phyloP scores from a whole-genome alignment of 2,113 vertebrate genomes.

The Furnarius figulus region DNA sequence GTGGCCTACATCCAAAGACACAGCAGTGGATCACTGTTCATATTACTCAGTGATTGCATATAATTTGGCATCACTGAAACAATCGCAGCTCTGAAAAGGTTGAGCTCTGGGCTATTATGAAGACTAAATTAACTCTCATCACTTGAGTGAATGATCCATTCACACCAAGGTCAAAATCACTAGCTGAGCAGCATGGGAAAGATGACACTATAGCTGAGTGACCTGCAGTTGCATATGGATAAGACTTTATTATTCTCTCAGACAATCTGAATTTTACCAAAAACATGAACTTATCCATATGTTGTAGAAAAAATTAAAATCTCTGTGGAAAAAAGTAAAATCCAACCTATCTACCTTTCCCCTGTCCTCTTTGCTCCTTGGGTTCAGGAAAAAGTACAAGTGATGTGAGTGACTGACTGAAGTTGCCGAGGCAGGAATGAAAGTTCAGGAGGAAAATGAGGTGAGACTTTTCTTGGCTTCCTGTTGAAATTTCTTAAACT shows the following conservation, averaged over 20 bases:
- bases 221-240: neutral
- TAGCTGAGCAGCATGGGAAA: constrained; percentile 6
- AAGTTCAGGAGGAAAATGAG: neutral
- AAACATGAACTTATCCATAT: neutral
- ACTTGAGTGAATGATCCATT: constrained; percentile 60
- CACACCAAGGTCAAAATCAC: constrained; percentile 58
- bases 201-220: neutral
- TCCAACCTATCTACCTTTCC: neutral
- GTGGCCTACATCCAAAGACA: constrained; percentile 31
- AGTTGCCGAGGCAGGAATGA: neutral
- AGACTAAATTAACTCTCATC: constrained; percentile 64
- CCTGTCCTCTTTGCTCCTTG: neutral
- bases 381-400: neutral
- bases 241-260: neutral
- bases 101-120: constrained; percentile 48
- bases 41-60: constrained; percentile 53
- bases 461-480: neutral
- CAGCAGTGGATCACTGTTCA: constrained; percentile 43
- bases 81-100: constrained; percentile 31
- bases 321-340: neutral
- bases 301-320: neutral
- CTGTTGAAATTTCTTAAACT: neutral
- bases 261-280: neutral
- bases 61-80: constrained; percentile 61
- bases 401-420: neutral